phyloP scores from a whole-genome alignment of 2,888 invertebrate species.

The Clitarchus hookeri region DNA sequence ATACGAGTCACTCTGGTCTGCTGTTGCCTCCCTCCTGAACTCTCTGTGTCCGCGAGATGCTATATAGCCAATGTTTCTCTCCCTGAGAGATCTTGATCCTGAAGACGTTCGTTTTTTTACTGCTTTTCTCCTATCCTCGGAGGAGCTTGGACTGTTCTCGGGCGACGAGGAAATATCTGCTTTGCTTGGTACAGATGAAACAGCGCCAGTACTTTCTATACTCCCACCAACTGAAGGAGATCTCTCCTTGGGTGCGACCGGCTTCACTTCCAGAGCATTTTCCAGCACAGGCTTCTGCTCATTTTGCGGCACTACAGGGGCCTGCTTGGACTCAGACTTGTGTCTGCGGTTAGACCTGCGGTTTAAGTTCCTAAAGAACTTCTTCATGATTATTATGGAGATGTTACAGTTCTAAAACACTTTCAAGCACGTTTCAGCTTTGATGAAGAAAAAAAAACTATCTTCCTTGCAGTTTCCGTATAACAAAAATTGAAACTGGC shows the following conservation, averaged over 20 bases:
- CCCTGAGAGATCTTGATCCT: not conserved
- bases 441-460: not conserved
- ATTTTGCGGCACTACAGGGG: not conserved
- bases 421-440: not conserved
- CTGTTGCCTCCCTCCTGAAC: not conserved
- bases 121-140: not conserved
- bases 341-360: not conserved
- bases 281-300: conserved; percentile 8
- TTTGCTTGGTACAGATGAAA: not conserved
- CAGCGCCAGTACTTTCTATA: not conserved
- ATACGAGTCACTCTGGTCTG: not conserved
- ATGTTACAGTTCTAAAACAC: not conserved
- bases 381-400: not conserved
- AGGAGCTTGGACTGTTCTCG: not conserved
- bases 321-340: not conserved
- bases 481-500: not conserved
- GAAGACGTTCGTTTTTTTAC: not conserved
- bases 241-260: not conserved
- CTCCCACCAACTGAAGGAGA: not conserved
- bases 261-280: not conserved
- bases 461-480: not conserved
- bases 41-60: not conserved
- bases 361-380: not conserved
- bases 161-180: not conserved
- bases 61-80: not conserved